A percentile compares a stretch with the other conserved stretches of the same genome.
phyloP scores from a whole-genome alignment of 2,888 invertebrate genomes.

The Cosmopolites sordidus region DNA sequence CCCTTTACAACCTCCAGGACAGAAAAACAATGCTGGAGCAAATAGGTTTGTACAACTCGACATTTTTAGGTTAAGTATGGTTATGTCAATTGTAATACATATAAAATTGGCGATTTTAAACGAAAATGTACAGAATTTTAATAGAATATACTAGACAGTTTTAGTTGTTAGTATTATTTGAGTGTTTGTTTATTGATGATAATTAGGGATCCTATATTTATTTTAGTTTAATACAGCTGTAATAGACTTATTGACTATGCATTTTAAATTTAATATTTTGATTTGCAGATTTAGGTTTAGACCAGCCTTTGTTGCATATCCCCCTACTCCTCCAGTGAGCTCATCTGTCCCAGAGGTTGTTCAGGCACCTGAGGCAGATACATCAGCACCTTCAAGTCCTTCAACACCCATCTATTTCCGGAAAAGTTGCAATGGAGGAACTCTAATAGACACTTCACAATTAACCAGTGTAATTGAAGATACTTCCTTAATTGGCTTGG shows the following conservation, averaged over 20 bases:
- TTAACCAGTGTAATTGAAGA: slow-evolving; percentile 52
- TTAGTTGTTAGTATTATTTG: too few relatives aligned
- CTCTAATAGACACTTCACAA: slow-evolving; percentile 50
- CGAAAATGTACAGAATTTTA: too few relatives aligned
- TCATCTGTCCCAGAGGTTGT: slow-evolving; percentile 38
- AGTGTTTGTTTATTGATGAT: too few relatives aligned
- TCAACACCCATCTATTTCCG: slow-evolving; percentile 53
- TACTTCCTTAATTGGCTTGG: slow-evolving; percentile 46
- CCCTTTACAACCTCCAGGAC: slow-evolving; percentile 89
- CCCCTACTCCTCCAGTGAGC: slow-evolving; percentile 31
- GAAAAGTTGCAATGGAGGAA: slow-evolving; percentile 52
- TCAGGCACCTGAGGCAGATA: slow-evolving; percentile 47
- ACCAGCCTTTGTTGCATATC: slow-evolving; percentile 40
- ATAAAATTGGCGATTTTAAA: too few relatives aligned
- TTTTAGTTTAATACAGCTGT: too few relatives aligned
- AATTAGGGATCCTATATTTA: too few relatives aligned
- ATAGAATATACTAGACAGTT: too few relatives aligned
- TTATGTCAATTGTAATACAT: too few relatives aligned
- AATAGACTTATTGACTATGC: background rate
- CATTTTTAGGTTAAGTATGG: background rate
- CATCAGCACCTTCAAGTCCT: slow-evolving; percentile 50
- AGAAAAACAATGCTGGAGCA: slow-evolving; percentile 68
- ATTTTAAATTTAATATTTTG: slow-evolving; percentile 28
- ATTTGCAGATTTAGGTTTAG: slow-evolving; percentile 52
- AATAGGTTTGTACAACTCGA: slow-evolving; percentile 48